A percentile compares a stretch with the other conserved stretches of the same genome.
Conservation (phyloP, 1,140 invertebrate species). For the Hormaphis cornu region DNA sequence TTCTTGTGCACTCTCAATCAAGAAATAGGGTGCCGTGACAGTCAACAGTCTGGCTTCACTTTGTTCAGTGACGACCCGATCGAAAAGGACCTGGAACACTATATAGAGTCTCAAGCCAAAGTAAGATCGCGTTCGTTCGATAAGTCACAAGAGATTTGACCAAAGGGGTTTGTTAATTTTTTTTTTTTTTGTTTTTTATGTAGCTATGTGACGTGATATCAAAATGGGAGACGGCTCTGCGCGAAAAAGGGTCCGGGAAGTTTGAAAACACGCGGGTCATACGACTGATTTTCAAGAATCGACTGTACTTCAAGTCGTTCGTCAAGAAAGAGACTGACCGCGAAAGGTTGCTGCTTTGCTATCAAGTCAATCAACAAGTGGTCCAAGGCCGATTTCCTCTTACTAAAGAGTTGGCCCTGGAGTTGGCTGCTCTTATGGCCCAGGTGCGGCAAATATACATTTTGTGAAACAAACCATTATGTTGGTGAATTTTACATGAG, state of each 20-base stretch:
- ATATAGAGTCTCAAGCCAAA: conserved; percentile 77
- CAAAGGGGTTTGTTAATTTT: neutral
- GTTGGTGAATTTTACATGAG: no score
- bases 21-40: conserved; percentile 82
- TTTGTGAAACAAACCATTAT: no score
- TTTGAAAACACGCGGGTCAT: conserved; percentile 89
- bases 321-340: conserved; percentile 83
- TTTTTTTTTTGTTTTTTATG: conserved; percentile 42
- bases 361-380: conserved; percentile 84
- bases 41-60: conserved; percentile 74
- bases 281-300: conserved; percentile 80
- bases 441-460: conserved; percentile 54
- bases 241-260: conserved; percentile 85
- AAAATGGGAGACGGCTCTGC: conserved; percentile 87
- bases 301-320: conserved; percentile 75
- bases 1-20: conserved; percentile 69
- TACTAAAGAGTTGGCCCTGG: conserved; percentile 75
- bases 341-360: conserved; percentile 78
- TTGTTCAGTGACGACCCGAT: conserved; percentile 90
- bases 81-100: conserved; percentile 82
- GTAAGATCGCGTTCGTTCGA: no score
- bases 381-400: conserved; percentile 64
- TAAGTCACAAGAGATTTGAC: neutral
- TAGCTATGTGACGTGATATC: conserved; percentile 91
- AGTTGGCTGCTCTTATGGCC: conserved; percentile 84